Evolutionary conservation across 2,888 invertebrate genomes (phyloP), one percentile per base, ranked within the genome.

Genomic region (Meiosimyza decipiens): DNA sequence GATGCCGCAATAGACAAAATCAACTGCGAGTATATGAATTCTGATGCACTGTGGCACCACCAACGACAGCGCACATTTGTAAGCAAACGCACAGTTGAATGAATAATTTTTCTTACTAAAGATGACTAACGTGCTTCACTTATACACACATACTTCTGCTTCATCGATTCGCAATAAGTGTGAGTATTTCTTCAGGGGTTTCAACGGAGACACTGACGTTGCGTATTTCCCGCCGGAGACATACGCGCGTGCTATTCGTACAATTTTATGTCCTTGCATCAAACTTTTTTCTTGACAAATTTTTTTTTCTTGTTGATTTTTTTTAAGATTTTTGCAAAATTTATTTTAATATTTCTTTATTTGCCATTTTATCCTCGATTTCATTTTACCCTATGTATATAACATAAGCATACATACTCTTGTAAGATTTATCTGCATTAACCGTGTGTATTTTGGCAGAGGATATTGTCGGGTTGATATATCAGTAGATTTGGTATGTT

Each of bases 321-420:
- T 47, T 60, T 4, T 11, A 12, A 16, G 18, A 49, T 57, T 49
- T 59, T 22, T 22, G 47, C n/a, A 54, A 70, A 73, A 72, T 73
- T 65, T 73, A 67, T 73, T 73, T 73, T 71, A 71, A 74, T 74
- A 68, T 74, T 70, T 69, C 67, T 22, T 65, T 72, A 68, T 73
- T 75, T 75, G 73, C 64, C 57, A 70, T 70, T 63, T 63, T 22
- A 70, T 62, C 63, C 70, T 47, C 62, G 70, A 70, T 70, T 70
- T 70, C 70, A 70, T 63, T 70, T 63, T 51, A 50, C 28, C 33
- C 15, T 54, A 40, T n/a, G n/a, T n/a, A n/a, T 40, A 40, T 9
- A 6, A 40, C 1, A 40, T 9, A 40, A 9, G 9, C 40, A 40
- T 40, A 40, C 40, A 40, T 9, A 49, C 68, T 59, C 55, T 11